A percentile compares a stretch with the other conserved stretches of the same genome.
Evolutionary conservation across 2,113 vertebrate species (phyloP).

Genomic region (Heloderma charlesbogerti): DNA sequence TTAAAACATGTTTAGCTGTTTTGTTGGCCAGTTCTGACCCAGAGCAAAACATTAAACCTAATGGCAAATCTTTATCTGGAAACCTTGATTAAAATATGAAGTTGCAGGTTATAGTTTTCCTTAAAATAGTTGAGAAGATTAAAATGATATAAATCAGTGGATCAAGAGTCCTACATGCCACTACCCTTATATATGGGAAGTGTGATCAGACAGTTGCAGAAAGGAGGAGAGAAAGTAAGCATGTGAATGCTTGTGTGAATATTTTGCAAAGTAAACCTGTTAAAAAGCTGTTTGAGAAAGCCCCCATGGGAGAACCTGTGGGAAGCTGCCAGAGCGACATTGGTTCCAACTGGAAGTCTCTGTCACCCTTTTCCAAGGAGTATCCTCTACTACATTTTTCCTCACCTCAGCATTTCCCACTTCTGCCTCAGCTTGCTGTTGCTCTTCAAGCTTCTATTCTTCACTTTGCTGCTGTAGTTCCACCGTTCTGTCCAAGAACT

Average conservation of each 20-base stretch:
- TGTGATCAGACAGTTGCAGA: conserved; percentile 2
- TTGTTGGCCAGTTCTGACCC: conserved; percentile 23
- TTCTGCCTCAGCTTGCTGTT: no score
- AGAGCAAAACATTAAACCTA: not conserved
- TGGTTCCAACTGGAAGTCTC: no score
- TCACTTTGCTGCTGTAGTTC: no score
- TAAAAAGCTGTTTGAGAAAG: no score
- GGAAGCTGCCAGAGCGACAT: no score
- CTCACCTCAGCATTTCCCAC: no score
- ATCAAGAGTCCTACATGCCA: not conserved
- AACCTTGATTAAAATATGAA: not conserved
- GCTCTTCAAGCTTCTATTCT: no score
- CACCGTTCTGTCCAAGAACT: no score
- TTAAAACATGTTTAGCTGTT: not conserved
- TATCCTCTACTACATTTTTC: no score
- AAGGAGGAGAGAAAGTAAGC: conserved; percentile 3
- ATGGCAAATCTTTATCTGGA: not conserved
- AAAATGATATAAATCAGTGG: not conserved
- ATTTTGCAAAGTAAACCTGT: conserved; percentile 27
- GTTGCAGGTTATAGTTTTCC: not conserved
- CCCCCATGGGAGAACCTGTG: no score
- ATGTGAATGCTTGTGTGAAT: not conserved
- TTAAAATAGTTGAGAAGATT: not conserved
- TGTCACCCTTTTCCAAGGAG: no score
- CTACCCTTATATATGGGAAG: not conserved